These are phyloP conservation scores for Stratiomys singularior DNA, from an alignment of 2,888 invertebrate species.

Conservation along the genomic window DNA sequence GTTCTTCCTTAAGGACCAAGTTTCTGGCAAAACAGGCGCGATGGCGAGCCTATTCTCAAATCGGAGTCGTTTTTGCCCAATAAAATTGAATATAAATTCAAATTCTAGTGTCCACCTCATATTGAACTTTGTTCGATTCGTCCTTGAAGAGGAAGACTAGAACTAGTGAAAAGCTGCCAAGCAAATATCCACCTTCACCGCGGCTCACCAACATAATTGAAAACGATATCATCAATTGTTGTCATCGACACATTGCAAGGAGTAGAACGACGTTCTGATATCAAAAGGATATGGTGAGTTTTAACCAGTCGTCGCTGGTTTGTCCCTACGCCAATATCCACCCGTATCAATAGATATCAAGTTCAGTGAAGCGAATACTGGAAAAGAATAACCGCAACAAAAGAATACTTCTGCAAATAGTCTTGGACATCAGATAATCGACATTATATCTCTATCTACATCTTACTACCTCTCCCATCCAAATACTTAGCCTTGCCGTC, in stretches of 20 bases:
- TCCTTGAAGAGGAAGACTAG: no score
- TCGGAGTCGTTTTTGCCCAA: no score
- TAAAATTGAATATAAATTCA: no score
- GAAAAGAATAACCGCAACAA: slow-evolving; percentile 14
- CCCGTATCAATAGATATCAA: slow-evolving; percentile 19
- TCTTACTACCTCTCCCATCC: not conserved
- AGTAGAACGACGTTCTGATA: not conserved
- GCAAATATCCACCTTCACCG: not conserved
- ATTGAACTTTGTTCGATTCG: no score
- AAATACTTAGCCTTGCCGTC: not conserved
- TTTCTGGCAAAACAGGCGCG: no score
- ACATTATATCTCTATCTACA: not conserved
- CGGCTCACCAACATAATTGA: not conserved
- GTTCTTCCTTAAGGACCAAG: no score
- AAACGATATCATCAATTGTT: not conserved
- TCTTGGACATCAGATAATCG: slow-evolving; percentile 8
- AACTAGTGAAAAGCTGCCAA: no score
- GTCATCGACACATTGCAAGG: not conserved
- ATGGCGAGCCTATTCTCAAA: no score
- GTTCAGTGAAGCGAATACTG: slow-evolving; percentile 35
- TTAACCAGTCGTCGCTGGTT: not conserved
- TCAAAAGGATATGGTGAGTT: not conserved
- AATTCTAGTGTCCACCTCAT: no score
- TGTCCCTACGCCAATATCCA: not conserved
- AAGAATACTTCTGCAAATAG: slow-evolving; percentile 28